Evolutionary conservation across 2,797 vertebrate species (phyloP), one percentile per base, ranked within the genome.

Genomic region (Chaetodon trifasciatus): DNA sequence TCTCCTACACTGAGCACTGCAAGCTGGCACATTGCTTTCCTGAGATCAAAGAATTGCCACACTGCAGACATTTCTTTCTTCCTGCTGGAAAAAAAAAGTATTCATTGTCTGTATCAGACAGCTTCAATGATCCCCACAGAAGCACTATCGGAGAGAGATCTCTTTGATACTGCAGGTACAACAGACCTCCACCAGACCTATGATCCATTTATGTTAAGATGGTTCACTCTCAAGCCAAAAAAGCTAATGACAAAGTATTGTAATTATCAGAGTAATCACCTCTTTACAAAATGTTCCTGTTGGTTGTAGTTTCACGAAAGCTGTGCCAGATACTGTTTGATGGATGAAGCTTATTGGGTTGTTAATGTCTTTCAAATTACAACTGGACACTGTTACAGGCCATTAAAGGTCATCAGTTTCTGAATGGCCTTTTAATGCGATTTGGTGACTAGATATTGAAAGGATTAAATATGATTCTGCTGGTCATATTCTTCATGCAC

Each of bases 31-130:
- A 82, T 74, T 81, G 66, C 75, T 84, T 84, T 68, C n/a, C 68
- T 53, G 68, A 92, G 87, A 91, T 91, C 87, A 89, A 88, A 91
- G 87, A 77, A 83, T 63, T 86, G 81, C 66, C 71, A 86, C 73
- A 80, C 61, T 69, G 81, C 75, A 80, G 77, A 69, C 65, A 62
- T 71, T 76, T 82, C 13, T 84, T 86, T 53, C 58, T 68, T 75
- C 70, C 56, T 65, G 49, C 73, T 73, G 35, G 39, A 62, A 62
- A 62, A 86, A 86, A 79, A 77, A 72, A 53, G 32, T 35, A 83
- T 70, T 78, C 50, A 87, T 77, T 90, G 76, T 89, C 71, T 84
- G 53, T 57, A 62, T 85, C 60, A 79, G 75, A 81, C 60, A 79
- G 65, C 68, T 49, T 72, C 73, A 83, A 74, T 84, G 82, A 91